Evolutionary conservation across 2,797 vertebrate genomes (phyloP).

Genomic region (Phylloscopus collybita): DNA sequence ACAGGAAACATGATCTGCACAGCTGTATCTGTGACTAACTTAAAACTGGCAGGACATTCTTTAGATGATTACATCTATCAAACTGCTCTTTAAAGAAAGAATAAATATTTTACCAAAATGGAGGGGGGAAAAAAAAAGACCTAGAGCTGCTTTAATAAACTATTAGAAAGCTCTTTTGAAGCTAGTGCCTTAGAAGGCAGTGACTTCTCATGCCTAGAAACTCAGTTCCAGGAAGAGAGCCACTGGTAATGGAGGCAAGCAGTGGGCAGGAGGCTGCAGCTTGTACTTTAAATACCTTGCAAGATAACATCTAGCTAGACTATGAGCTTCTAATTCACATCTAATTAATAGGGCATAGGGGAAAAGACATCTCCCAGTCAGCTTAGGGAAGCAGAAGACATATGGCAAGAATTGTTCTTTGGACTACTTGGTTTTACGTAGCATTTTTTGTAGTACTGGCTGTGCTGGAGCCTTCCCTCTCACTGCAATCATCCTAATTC

Average conservation of each 20-base stretch:
- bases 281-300: not conserved
- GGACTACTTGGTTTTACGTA: not conserved
- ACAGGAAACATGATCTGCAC: slow-evolving; percentile 42
- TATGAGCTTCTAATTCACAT: not conserved
- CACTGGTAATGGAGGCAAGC: not conserved
- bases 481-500: not conserved
- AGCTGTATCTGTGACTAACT: slow-evolving; percentile 67
- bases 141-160: slow-evolving; percentile 61
- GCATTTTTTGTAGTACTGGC: not conserved
- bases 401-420: not conserved
- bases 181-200: slow-evolving; percentile 58
- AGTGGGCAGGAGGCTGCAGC: not conserved
- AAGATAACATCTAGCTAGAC: slow-evolving; percentile 7
- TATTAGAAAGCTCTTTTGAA: slow-evolving; percentile 71
- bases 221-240: not conserved
- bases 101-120: slow-evolving; percentile 53
- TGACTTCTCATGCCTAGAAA: slow-evolving; percentile 34
- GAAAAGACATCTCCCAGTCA: not conserved
- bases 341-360: not conserved
- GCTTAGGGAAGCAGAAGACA: not conserved
- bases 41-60: slow-evolving; percentile 65
- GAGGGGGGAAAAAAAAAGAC: not conserved
- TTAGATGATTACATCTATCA: slow-evolving; percentile 62
- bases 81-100: slow-evolving; percentile 71
- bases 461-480: not conserved